Base-by-base conservation (phyloP, 2,113 vertebrate species). In the Apteryx owenii region DNA sequence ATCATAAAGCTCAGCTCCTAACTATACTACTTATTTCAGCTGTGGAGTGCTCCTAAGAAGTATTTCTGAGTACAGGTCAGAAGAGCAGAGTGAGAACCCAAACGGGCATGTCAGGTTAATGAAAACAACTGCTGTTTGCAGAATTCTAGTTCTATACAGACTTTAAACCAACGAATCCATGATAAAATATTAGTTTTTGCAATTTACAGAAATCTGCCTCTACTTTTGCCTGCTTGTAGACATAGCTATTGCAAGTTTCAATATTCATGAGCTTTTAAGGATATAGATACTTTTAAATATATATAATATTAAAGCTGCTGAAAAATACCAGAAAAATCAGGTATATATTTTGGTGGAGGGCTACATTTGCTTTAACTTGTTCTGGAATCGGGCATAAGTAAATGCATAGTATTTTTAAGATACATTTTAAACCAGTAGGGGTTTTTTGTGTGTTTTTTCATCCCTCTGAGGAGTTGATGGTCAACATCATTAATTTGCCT, bases 161-260 rank as follows among this genome's bases (percentile, higher is more conserved):
- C 85, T 95, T 90, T 82, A 95, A 92, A 77, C 79, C 65, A 90
- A 76, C 69, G 83, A 95, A 96, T n/a, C 90, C 88, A 83, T 81
- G 93, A 75, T 51, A 58, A 93, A 95, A 82, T 83, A 72, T 10
- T 96, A 94, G 66, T 81, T 38, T 97, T 96, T 96, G 84, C 79
- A 78, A 77, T 95, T 95, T 96, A 50, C 65, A 95, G 92, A 70
- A 97, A 93, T 78, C 85, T 95, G 95, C 93, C 96, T 97, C 95
- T 93, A 95, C 91, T 96, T 97, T 95, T 96, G 97, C 95, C 87
- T 96, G 97, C 97, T 97, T 98, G 46, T 97, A 98, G 96, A 95
- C 89, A 95, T 60, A 98, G 96, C 94, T 98, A 94, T 44, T 91
- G 95, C 92, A 96, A 96, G 94, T 97, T 88, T 97, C 95, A 96